Percentiles rank a stretch among this genome's conserved stretches.
These are phyloP conservation scores for Troides oblongomaculatus DNA, from an alignment of 2,888 invertebrate species.

Conservation along the genomic window DNA sequence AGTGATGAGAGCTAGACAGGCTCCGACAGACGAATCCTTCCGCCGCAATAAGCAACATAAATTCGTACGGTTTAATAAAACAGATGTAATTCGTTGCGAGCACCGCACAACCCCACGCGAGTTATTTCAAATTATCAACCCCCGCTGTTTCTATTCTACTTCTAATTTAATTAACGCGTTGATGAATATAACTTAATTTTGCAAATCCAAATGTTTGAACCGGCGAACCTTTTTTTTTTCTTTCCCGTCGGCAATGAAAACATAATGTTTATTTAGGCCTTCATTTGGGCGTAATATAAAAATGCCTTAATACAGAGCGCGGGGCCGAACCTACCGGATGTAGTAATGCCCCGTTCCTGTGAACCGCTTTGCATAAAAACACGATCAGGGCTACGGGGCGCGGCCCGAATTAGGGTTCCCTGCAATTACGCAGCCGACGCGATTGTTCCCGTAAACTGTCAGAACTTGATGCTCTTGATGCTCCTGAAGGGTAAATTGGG, in stretches of 20 bases:
- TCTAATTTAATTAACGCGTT: background rate
- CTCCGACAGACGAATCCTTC: too few species aligned
- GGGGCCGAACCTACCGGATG: constrained; percentile 6
- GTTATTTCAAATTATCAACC: too few species aligned
- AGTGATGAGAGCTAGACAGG: too few species aligned
- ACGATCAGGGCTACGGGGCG: constrained; percentile 26
- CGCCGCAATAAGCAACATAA: too few species aligned
- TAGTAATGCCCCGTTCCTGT: constrained; percentile 21
- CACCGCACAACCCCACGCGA: too few species aligned
- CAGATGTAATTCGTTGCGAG: too few species aligned
- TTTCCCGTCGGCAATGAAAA: constrained; percentile 19
- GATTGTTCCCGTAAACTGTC: constrained; percentile 27
- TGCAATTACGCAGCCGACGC: constrained; percentile 27
- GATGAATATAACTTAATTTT: constrained; percentile 11
- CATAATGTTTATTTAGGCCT: constrained; percentile 28
- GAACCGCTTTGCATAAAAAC: constrained; percentile 29
- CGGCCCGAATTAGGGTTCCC: constrained; percentile 27
- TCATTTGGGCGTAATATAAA: constrained; percentile 24
- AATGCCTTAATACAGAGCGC: constrained; percentile 28
- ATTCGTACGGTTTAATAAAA: too few species aligned
- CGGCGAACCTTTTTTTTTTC: too few species aligned
- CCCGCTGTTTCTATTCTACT: too few species aligned
- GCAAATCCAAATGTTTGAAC: constrained; percentile 5
- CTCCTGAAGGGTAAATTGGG: constrained; percentile 24
- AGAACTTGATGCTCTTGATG: constrained; percentile 15